Base-by-base conservation (phyloP, 2,113 vertebrate genomes). In the Python bivittatus region DNA sequence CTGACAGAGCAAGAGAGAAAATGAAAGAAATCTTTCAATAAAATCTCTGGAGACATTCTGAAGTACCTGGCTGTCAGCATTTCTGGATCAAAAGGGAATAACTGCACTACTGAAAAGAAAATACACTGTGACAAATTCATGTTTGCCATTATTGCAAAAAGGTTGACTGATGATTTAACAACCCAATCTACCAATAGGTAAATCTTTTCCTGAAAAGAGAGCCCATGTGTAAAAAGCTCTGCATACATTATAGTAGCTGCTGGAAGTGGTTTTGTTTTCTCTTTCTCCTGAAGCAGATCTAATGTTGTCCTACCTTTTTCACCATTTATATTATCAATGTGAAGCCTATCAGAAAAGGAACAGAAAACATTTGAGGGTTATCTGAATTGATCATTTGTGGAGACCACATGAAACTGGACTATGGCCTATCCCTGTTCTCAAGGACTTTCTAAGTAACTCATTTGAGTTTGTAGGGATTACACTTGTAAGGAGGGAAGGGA, bases 1-100 rank as follows among this genome's bases (percentile, higher is more conserved):
- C 79, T 89, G 94, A 44, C 8, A 68, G 29, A 89, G 84, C 84
- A 88, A 84, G 88, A 84, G 56, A 42, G n/a, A 64, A 64, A 92
- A 93, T 44, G 72, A 91, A 94, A 84, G 93, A 52, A 91, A 92
- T 48, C 79, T 8, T 64, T 84, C 86, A 0, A 0, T n/a, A 52
- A 27, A 13, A 79, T 88, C 93, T 94, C 93, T 91, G 88, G 90
- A 94, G 89, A 58, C 29, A 3, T 92, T 94, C 83, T 92, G 84
- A 93, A 95, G 89, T 61, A 88, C 15, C 0, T 42, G 53, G n/a
- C 48, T 96, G 60, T 88, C 56, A 93, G 88, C 84, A 33, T 54
- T 64, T 84, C 91, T 88, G 12, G 44, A 42, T 61, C 54, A 86
- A 94, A 91, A 94, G 22, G 2, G 13, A 89, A 12, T 33, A 44